phyloP scores from a whole-genome alignment of 2,113 vertebrate genomes.

The Cyprinodon variegatus region DNA sequence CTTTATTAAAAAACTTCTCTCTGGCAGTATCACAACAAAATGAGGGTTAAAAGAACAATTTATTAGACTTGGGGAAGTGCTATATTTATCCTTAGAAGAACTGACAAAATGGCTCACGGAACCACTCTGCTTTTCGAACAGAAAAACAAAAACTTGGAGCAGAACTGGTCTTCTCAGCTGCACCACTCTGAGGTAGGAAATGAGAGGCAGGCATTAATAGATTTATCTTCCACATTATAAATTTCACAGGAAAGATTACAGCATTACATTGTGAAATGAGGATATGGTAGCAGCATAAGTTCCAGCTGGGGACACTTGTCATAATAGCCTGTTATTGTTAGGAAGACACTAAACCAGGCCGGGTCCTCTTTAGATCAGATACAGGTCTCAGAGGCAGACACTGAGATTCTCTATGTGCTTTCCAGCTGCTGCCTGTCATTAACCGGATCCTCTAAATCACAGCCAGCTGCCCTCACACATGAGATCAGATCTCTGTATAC shows the following conservation, averaged over 20 bases:
- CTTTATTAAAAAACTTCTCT: slow-evolving; percentile 22
- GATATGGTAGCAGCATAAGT: slow-evolving; percentile 37
- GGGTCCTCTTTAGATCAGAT: slow-evolving; percentile 58
- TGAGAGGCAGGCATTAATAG: slow-evolving; percentile 53
- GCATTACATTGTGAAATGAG: slow-evolving; percentile 60
- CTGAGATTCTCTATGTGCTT: slow-evolving; percentile 58
- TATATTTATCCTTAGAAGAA: slow-evolving; percentile 23
- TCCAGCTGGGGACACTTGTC: slow-evolving; percentile 29
- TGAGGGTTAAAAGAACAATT: slow-evolving; percentile 29
- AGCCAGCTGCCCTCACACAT: slow-evolving; percentile 53
- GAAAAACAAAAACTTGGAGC: slow-evolving; percentile 28
- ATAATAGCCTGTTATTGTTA: slow-evolving; percentile 73
- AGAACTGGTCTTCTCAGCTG: slow-evolving; percentile 58
- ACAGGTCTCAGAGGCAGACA: slow-evolving; percentile 51
- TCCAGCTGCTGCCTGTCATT: slow-evolving; percentile 65
- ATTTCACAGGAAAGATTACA: slow-evolving; percentile 70
- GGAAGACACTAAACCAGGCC: slow-evolving; percentile 25
- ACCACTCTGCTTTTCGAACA: slow-evolving; percentile 39
- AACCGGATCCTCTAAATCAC: slow-evolving; percentile 52
- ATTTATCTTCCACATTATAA: slow-evolving; percentile 63
- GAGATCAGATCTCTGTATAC: slow-evolving; percentile 33
- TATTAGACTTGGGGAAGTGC: slow-evolving; percentile 11
- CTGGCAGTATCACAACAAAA: slow-evolving; percentile 27
- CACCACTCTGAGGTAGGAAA: slow-evolving; percentile 51
- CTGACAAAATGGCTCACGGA: slow-evolving; percentile 11